phyloP scores from a whole-genome alignment of 2,113 vertebrate species.

The Hoplias malabaricus region DNA sequence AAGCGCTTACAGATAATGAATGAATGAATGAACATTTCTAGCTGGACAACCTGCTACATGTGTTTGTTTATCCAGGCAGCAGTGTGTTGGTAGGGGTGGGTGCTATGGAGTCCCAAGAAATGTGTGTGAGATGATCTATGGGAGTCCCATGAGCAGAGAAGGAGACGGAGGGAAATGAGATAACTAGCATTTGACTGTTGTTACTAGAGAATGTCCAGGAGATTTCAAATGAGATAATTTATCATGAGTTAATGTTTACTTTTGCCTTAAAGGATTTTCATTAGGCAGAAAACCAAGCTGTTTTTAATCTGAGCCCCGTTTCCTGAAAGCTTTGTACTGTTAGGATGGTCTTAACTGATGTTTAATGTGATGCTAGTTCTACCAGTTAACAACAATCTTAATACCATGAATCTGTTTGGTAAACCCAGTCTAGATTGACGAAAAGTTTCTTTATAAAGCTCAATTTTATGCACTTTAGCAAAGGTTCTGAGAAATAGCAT shows the following conservation, averaged over 20 bases:
- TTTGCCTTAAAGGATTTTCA: background rate
- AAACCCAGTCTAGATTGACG: no score
- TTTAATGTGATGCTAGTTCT: no score
- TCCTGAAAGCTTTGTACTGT: background rate
- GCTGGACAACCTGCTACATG: background rate
- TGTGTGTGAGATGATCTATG: background rate
- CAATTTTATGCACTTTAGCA: no score
- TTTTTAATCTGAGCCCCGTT: background rate
- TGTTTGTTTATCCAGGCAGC: background rate
- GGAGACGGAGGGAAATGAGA: conserved; percentile 14
- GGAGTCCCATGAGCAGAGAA: background rate
- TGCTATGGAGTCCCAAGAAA: background rate
- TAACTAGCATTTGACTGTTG: background rate
- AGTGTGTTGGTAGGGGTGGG: background rate
- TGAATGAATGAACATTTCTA: no score
- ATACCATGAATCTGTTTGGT: no score
- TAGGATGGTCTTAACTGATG: no score
- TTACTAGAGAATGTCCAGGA: background rate
- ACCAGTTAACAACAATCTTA: no score
- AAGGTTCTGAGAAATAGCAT: no score
- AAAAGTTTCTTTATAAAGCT: no score
- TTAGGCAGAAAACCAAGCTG: background rate
- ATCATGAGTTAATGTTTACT: background rate
- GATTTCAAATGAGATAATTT: background rate
- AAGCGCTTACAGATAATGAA: no score